Conservation (phyloP, 2,113 vertebrate genomes). For the Pelodiscus sinensis region DNA sequence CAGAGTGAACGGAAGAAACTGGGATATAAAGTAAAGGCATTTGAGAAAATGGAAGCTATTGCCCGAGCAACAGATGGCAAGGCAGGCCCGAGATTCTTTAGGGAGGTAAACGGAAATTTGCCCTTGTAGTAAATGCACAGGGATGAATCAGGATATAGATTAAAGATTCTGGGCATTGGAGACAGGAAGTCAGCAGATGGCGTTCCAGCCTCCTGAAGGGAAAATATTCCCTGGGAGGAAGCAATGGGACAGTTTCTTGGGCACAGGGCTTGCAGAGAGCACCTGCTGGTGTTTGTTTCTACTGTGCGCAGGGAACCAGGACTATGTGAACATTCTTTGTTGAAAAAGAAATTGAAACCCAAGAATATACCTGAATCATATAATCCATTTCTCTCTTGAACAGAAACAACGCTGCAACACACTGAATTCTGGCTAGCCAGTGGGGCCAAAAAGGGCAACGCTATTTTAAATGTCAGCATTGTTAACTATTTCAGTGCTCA, state of each 20-base stretch:
- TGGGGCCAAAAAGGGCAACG: not conserved
- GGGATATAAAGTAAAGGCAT: not conserved
- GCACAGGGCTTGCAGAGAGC: not conserved
- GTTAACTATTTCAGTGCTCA: not conserved
- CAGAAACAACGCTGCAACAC: not conserved
- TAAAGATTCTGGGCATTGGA: not conserved
- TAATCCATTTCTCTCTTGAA: conserved; percentile 2
- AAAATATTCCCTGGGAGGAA: not conserved
- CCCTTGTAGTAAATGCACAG: not conserved
- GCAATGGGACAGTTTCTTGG: not conserved
- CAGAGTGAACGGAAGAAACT: not conserved
- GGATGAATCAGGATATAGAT: not conserved
- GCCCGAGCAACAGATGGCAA: not conserved
- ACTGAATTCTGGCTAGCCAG: not conserved
- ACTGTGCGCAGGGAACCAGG: not conserved
- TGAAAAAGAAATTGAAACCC: not conserved
- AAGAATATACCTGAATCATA: not conserved
- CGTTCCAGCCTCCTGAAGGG: not conserved
- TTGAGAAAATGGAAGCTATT: not conserved
- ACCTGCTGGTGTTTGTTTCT: not conserved
- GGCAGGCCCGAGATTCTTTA: not conserved
- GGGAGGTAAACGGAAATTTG: not conserved
- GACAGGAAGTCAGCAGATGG: not conserved
- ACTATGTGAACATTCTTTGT: not conserved
- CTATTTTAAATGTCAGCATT: not conserved